Percentiles rank a stretch among this genome's conserved stretches.
Conservation (phyloP, 2,797 vertebrate genomes). For the Micromesistius poutassou region DNA sequence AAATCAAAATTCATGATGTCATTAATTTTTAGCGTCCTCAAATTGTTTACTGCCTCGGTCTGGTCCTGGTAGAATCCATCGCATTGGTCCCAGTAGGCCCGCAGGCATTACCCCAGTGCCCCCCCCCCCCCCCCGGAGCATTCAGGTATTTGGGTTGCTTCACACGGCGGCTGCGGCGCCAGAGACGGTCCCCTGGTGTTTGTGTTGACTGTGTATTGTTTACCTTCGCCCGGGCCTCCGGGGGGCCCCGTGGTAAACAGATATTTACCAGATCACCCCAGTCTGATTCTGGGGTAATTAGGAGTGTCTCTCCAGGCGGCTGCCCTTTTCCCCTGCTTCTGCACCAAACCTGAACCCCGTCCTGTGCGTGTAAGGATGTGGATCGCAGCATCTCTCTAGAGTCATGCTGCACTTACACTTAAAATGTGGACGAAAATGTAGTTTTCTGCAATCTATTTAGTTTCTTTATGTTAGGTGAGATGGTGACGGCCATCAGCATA, state of each 20-base stretch:
- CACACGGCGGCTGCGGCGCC: conserved; percentile 35
- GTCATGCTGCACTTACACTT: too few species aligned
- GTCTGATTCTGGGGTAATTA: conserved; percentile 71
- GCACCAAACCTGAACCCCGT: background rate
- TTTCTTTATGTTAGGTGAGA: background rate
- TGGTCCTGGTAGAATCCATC: conserved; percentile 35
- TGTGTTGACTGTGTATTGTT: conserved; percentile 67
- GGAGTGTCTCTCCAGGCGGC: conserved; percentile 53
- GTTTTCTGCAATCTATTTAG: background rate
- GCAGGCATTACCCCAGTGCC: conserved; percentile 35
- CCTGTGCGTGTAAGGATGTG: background rate
- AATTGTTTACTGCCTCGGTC: conserved; percentile 41
- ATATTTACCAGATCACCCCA: conserved; percentile 83
- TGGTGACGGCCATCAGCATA: too few species aligned
- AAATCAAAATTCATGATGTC: too few species aligned
- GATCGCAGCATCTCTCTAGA: background rate
- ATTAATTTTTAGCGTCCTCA: conserved; percentile 2
- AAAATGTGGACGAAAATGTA: background rate
- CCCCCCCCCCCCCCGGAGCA: conserved; percentile 32
- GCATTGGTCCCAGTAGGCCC: conserved; percentile 36
- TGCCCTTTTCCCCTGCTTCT: conserved; percentile 50
- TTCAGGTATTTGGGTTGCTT: conserved; percentile 39
- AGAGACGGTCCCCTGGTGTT: conserved; percentile 60
- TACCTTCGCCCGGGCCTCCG: conserved; percentile 46
- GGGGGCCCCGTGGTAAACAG: conserved; percentile 67